Evolutionary conservation across 2,888 invertebrate genomes (phyloP), one percentile per base, ranked within the genome.

Genomic region (Cheilosia variabilis): DNA sequence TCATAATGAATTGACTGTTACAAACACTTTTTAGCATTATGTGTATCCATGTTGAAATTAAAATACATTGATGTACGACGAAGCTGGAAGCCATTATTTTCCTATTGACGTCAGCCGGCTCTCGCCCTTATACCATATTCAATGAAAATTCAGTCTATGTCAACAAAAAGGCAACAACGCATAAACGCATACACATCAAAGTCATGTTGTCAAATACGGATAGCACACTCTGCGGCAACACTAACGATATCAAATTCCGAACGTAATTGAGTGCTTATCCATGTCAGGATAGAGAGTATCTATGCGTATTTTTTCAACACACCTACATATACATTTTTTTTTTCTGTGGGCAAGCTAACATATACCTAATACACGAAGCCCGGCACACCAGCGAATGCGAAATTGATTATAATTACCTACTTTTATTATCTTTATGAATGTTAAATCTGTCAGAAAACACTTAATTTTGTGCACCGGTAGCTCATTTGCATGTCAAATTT

Each of bases 181-280:
- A 55, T 31, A 13, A 37, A 37, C 13, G 37, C 37, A 13, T 43
- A 58, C 31, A 65, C 15, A 31, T 24, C 17, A 24, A 55, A 37
- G 37, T 43, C 37, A 34, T 58, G 60, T 76, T 60, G 60, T 58
- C 60, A 52, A 76, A 76, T 58, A 66, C 52, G 53, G 34, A 41
- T 50, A 58, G 50, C 52, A 60, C 45, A 34, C 43, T 22, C 17
- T 19, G 34, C 3, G 13, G 13, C 52, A 62, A 63, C 24, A 63
- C 47, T 55, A 69, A 37, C 45, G 63, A 50, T 69, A 78, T 78
- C 63, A 63, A 50, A 63, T 57, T 57, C 31, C 57, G 15, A 47
- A 17, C 66, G 72, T 77, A 83, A 78, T 83, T 78, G 72, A 78
- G 83, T 77, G 83, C 62, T 83, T 78, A 73, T 63, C 52, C 73